Evolutionary conservation across 2,888 invertebrate genomes (phyloP).

Genomic region (Tetrapedia diversipes): DNA sequence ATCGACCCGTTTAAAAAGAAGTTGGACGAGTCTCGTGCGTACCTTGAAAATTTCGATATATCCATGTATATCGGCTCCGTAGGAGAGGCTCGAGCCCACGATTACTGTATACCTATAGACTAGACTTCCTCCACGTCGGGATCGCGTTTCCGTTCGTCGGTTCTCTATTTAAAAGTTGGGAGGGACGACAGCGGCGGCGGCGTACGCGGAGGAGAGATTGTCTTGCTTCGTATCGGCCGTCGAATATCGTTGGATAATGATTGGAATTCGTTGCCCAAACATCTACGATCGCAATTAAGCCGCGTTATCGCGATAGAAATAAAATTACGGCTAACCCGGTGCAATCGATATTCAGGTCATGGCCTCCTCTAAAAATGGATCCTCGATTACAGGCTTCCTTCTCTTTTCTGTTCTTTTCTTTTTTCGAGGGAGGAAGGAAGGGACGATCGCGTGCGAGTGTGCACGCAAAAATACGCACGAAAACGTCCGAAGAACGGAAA

Average conservation of each 20-base stretch:
- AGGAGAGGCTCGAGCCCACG: neutral
- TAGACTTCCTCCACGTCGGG: neutral
- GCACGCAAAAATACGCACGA: neutral
- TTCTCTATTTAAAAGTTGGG: neutral
- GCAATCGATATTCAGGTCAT: constrained; percentile 57
- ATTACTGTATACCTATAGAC: neutral
- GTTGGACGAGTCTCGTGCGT: constrained; percentile 54
- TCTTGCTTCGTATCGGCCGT: neutral
- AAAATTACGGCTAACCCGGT: constrained; percentile 39
- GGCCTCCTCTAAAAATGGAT: constrained; percentile 51
- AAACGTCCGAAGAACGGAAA: constrained; percentile 2
- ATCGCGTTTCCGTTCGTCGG: constrained; percentile 14
- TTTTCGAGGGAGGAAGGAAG: neutral
- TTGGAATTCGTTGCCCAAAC: constrained; percentile 7
- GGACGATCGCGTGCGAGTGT: neutral
- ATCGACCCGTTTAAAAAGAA: constrained; percentile 73
- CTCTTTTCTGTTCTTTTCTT: constrained; percentile 3
- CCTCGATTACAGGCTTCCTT: constrained; percentile 18
- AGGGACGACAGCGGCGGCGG: too few species aligned
- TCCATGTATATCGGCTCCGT: neutral
- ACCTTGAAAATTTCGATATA: constrained; percentile 67
- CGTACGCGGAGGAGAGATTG: too few species aligned
- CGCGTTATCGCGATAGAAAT: constrained; percentile 45
- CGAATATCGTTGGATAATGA: constrained; percentile 16
- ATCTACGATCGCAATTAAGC: constrained; percentile 32